These are phyloP conservation scores for Hoplostethus atlanticus DNA, from an alignment of 2,797 vertebrate genomes.

Conservation along the genomic window DNA sequence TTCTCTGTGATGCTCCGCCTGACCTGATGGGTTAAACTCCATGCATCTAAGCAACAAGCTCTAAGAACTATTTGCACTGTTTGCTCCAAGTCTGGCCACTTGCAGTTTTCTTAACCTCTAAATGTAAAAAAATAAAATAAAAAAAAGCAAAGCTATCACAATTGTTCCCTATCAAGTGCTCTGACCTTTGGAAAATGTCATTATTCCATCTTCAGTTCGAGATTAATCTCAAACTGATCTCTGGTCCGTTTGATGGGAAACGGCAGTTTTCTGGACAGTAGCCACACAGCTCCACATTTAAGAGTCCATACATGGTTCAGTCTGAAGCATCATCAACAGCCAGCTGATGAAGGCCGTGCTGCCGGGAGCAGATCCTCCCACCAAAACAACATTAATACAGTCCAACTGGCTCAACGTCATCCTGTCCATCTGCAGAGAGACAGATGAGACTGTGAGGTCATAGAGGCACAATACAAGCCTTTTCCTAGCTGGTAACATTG, in stretches of 20 bases:
- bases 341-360: conserved; percentile 41
- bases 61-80: conserved; percentile 26
- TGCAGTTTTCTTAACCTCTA: background rate
- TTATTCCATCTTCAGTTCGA: conserved; percentile 21
- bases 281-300: conserved; percentile 37
- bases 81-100: background rate
- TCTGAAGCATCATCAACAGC: conserved; percentile 32
- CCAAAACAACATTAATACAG: conserved; percentile 42
- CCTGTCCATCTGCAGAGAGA: conserved; percentile 76
- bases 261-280: conserved; percentile 10
- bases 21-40: conserved; percentile 39
- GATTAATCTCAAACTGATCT: conserved; percentile 5
- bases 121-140: background rate
- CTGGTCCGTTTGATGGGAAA: conserved; percentile 36
- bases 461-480: too few species aligned
- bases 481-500: too few species aligned
- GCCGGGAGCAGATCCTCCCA: conserved; percentile 74
- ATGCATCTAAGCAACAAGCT: conserved; percentile 26
- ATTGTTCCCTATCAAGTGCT: conserved; percentile 16
- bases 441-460: too few species aligned
- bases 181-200: conserved; percentile 19
- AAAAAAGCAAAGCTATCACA: conserved; percentile 16
- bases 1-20: conserved; percentile 39
- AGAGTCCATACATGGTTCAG: conserved; percentile 58
- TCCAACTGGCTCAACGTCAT: conserved; percentile 88